Evolutionary conservation across 2,888 invertebrate species (phyloP).

Genomic region (Deroplatys truncata): DNA sequence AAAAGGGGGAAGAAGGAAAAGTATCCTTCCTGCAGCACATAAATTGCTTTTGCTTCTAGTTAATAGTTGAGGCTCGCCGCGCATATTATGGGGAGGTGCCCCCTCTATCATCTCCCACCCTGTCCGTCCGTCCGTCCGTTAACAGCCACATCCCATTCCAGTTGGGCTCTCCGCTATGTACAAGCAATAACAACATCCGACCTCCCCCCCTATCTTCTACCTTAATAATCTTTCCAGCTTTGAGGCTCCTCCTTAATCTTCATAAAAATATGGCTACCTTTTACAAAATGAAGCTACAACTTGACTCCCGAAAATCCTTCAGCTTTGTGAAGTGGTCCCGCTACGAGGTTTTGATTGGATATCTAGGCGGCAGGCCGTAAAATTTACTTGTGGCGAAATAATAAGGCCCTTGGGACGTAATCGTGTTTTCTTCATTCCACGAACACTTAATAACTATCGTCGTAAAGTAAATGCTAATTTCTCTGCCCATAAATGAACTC

Average conservation of each 20-base stretch:
- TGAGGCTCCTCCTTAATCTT: slow-evolving; percentile 8
- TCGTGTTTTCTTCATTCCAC: neutral
- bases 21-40: slow-evolving; percentile 22
- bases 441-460: neutral
- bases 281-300: neutral
- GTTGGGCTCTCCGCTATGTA: neutral
- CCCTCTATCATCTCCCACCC: slow-evolving; percentile 10
- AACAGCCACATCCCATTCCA: neutral
- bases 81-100: slow-evolving; percentile 21
- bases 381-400: neutral
- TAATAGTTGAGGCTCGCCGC: slow-evolving; percentile 21
- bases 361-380: neutral
- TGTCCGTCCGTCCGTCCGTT: neutral
- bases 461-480: neutral
- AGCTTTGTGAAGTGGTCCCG: neutral
- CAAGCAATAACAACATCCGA: slow-evolving; percentile 7
- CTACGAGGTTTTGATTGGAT: neutral
- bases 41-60: slow-evolving; percentile 30
- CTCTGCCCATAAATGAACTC: neutral
- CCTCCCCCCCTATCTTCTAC: neutral
- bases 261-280: neutral
- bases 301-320: neutral
- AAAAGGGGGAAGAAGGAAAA: neutral
- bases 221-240: slow-evolving; percentile 1
- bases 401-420: neutral